Evolutionary conservation across 2,888 invertebrate genomes (phyloP).

Genomic region (Agrypnus murinus): DNA sequence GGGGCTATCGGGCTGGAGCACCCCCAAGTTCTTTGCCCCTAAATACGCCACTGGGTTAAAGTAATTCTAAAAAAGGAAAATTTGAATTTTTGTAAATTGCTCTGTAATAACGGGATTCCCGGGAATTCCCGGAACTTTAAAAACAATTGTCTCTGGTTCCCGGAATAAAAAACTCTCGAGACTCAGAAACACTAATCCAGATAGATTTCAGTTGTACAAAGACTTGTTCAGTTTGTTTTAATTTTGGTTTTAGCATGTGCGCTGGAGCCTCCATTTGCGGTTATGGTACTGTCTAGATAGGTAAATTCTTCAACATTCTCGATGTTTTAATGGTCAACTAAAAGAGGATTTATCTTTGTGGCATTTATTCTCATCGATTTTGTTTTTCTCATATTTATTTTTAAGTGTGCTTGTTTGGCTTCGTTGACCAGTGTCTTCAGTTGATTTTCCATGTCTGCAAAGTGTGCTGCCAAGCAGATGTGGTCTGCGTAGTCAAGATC

Average conservation of each 20-base stretch:
- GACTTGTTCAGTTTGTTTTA: not conserved
- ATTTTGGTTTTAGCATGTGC: not conserved
- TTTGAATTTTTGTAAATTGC: too few relatives aligned
- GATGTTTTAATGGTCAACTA: not conserved
- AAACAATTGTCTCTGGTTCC: too few relatives aligned
- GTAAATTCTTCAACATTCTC: not conserved
- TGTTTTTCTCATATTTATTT: not conserved
- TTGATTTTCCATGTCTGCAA: slow-evolving; percentile 1
- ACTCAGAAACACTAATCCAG: too few relatives aligned
- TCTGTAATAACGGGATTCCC: too few relatives aligned
- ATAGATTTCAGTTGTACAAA: not conserved
- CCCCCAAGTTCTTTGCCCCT: too few relatives aligned
- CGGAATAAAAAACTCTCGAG: too few relatives aligned
- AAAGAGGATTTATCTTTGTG: not conserved
- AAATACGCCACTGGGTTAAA: too few relatives aligned
- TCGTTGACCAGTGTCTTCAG: not conserved
- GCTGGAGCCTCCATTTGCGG: not conserved
- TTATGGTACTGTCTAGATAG: not conserved
- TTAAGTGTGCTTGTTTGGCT: not conserved
- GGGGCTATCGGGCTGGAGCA: too few relatives aligned
- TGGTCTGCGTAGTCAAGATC: not conserved
- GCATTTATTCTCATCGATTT: not conserved
- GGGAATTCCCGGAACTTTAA: too few relatives aligned
- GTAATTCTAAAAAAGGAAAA: too few relatives aligned
- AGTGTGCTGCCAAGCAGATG: not conserved